Evolutionary conservation across 2,888 invertebrate genomes (phyloP).

Genomic region (Nomada goodeniana): DNA sequence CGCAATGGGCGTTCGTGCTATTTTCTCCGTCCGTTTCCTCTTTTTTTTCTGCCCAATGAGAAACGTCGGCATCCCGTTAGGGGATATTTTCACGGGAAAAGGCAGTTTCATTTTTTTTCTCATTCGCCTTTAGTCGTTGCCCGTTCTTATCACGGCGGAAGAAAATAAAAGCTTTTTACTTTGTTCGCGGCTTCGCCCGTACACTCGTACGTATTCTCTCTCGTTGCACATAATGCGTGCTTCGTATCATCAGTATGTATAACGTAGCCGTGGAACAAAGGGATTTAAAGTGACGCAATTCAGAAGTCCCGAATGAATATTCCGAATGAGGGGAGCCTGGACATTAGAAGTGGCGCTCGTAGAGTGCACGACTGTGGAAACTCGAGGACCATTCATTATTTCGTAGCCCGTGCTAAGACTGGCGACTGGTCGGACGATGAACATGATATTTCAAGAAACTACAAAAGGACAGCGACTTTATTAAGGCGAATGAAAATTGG

Average conservation of each 20-base stretch:
- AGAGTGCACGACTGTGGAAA: constrained; percentile 39
- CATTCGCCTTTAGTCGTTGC: neutral
- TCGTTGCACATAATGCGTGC: constrained; percentile 22
- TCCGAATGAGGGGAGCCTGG: constrained; percentile 33
- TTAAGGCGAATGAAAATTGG: constrained; percentile 8
- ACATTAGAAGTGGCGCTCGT: constrained; percentile 5
- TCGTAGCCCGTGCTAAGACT: constrained; percentile 1
- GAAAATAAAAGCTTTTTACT: constrained; percentile 36
- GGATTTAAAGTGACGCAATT: constrained; percentile 53
- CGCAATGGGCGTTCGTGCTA: neutral
- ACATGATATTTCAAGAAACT: constrained; percentile 34
- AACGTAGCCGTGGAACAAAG: constrained; percentile 45
- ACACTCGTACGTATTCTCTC: constrained; percentile 21
- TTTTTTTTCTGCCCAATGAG: neutral
- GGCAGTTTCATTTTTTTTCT: constrained; percentile 4
- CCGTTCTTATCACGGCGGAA: neutral
- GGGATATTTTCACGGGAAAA: constrained; percentile 33
- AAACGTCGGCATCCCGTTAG: constrained; percentile 13
- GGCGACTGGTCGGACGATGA: neutral
- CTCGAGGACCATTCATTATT: constrained; percentile 47
- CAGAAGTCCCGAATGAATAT: constrained; percentile 52
- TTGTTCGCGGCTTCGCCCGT: constrained; percentile 14
- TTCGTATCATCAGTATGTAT: constrained; percentile 57
- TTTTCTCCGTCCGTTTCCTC: neutral
- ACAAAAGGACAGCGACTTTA: neutral